Evolutionary conservation across 2,113 vertebrate genomes (phyloP).

Genomic region (Tricholaema leucomelas): DNA sequence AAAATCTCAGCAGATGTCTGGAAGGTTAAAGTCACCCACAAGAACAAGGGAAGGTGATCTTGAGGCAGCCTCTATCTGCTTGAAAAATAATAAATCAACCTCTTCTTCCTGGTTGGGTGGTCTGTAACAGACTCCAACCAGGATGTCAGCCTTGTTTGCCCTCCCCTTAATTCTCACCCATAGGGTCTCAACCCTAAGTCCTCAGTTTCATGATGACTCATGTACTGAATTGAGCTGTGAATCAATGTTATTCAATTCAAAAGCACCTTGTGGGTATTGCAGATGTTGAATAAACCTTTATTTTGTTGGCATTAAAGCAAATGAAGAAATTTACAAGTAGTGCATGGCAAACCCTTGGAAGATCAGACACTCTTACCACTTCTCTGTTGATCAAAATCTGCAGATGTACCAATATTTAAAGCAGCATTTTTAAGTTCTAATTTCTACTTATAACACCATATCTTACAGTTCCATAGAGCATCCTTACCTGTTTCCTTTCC

Average conservation of each 20-base stretch:
- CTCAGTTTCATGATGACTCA: neutral
- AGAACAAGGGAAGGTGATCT: too few relatives aligned
- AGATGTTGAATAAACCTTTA: conserved; percentile 6
- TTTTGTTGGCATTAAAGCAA: conserved; percentile 33
- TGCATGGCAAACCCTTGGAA: neutral
- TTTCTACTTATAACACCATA: neutral
- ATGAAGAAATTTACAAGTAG: neutral
- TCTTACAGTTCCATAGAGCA: neutral
- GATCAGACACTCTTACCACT: neutral
- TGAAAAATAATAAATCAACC: too few relatives aligned
- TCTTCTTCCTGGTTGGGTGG: too few relatives aligned
- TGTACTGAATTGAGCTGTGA: neutral
- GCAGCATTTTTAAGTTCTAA: neutral
- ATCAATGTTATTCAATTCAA: neutral
- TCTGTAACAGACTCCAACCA: too few relatives aligned
- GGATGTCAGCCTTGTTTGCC: too few relatives aligned
- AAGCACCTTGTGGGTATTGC: conserved; percentile 2
- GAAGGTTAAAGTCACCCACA: too few relatives aligned
- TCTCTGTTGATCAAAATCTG: neutral
- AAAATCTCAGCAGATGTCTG: too few relatives aligned
- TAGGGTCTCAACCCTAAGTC: too few relatives aligned
- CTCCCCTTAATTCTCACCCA: too few relatives aligned
- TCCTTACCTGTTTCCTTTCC: neutral
- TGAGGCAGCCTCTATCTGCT: too few relatives aligned
- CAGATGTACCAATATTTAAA: neutral